Base-by-base conservation (phyloP, 2,888 invertebrate genomes). In the Aelia acuminata region DNA sequence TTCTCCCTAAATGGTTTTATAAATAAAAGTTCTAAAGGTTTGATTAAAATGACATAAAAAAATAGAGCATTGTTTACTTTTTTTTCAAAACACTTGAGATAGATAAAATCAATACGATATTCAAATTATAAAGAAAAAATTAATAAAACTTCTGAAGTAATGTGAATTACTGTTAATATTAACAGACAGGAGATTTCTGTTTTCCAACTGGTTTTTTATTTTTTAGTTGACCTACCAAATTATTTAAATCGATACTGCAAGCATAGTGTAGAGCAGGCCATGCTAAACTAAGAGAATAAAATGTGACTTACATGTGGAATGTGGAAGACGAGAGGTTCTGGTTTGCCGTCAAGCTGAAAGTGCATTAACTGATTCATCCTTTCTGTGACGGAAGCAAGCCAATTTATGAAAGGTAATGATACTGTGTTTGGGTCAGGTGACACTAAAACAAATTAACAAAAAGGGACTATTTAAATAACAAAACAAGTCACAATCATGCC, bases 351-450 rank as follows among this genome's bases (percentile, higher is more conserved):
- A 91, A 94, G 94, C 91, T 95, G 95, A 91, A 94, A 95, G 91
- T 95, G 95, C 94, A 96, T 95, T 22, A 95, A 94, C 90, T 95
- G 95, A 92, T 96, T 96, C 87, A 97, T 95, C 43, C 95, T 93
- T 91, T 97, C 96, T 18, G 96, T 96, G 22, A 96, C 95, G 91
- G 95, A 95, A 3, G 95, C 94, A 84, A 96, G 92, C 96, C 97
- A 97, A 85, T 94, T 94, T 18, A 94, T 92, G 92, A 96, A 96
- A 39, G 89, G 53, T 43, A 89, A 88, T 50, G 88, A 49, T 15
- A 88, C 89, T 48, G 86, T 87, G 31, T 87, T 84, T 20, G 87
- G 87, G 43, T 87, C 87, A 3, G 75, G 50, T 13, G 50, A 22
- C n/a, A 75, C 87, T 87, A 39, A 87, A 80, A 84, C 4, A 80